phyloP scores from a whole-genome alignment of 2,888 invertebrate genomes.

The Cosmorhoe ocellata region DNA sequence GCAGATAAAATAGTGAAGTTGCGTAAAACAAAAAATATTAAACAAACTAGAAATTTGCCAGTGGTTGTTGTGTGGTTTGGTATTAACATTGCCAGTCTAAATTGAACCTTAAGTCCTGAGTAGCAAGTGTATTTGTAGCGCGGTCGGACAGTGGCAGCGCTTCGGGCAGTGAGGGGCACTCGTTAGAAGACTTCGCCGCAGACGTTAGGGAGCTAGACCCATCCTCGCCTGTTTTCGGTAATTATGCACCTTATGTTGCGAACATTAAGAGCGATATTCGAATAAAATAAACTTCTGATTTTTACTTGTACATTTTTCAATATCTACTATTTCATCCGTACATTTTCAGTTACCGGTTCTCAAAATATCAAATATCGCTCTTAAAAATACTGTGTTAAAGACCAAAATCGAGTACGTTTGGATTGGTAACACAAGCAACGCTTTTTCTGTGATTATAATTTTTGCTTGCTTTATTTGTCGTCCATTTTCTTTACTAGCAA shows the following conservation, averaged over 20 bases:
- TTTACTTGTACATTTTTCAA: neutral
- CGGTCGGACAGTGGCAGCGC: constrained; percentile 75
- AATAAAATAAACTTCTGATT: neutral
- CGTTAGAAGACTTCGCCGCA: constrained; percentile 74
- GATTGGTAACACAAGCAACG: constrained; percentile 4
- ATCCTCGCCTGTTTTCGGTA: constrained; percentile 78
- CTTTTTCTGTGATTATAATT: constrained; percentile 24
- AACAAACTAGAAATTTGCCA: too few relatives aligned
- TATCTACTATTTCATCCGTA: too few relatives aligned
- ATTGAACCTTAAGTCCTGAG: constrained; percentile 22
- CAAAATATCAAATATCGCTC: constrained; percentile 22
- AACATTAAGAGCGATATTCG: constrained; percentile 41
- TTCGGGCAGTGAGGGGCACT: constrained; percentile 60
- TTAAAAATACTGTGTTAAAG: neutral
- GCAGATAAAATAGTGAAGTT: too few relatives aligned
- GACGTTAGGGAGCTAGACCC: constrained; percentile 79
- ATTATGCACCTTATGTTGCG: constrained; percentile 51
- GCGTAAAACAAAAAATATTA: too few relatives aligned
- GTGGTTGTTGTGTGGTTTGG: neutral
- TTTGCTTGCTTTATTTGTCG: constrained; percentile 25
- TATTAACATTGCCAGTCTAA: constrained; percentile 1
- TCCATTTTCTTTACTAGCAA: neutral
- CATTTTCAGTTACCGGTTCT: too few relatives aligned
- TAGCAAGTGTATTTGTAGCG: constrained; percentile 55
- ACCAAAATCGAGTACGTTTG: neutral